Evolutionary conservation across 1,140 invertebrate genomes (phyloP), one percentile per base, ranked within the genome.

Genomic region (Metopolophium dirhodum): DNA sequence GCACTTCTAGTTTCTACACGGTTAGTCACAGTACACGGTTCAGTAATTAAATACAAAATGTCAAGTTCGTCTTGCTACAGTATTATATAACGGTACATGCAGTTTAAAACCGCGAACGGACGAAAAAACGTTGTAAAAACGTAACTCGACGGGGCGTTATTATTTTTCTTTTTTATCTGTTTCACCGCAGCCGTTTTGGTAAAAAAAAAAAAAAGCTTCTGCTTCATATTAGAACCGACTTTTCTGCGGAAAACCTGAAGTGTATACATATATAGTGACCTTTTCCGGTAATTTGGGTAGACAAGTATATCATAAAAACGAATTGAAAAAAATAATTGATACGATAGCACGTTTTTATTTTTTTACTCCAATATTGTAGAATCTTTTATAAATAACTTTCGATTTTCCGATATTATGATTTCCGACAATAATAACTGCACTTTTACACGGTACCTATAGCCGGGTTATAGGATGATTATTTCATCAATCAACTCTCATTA

Each of bases 21-120:
- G 86, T 51, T 51, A 51, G 86, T 88, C 47, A 88, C 86, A 51
- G 47, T 88, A 35, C 86, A 88, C 20, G 86, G 86, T 88, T 88
- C 86, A 51, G 47, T 51, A 35, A 88, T 88, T 51, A 30, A 35
- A 49, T 51, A 30, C 45, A n/a, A 87, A 87, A 88, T 88, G 86
- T 88, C 86, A 88, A 88, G 86, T 88, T 51, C 37, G 47, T 51
- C 45, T n/a, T 51, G 2, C 30, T 8, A 51, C 49, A 77, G 18
- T 35, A 77, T 68, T 68, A 68, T 88, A 51, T 88, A 88, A 88
- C 86, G 86, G 86, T 88, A 88, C 47, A n/a, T 20, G 45, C 9
- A 26, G 41, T 41, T 83, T 41, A 30, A 86, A 86, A 86, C 83
- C 14, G 41, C 85, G 11, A 87, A 47, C 85, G 11, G 26, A 87